Percentiles rank a stretch among this genome's conserved stretches.
Evolutionary conservation across 2,113 vertebrate species (phyloP).

Genomic region (Phrynosoma platyrhinos): DNA sequence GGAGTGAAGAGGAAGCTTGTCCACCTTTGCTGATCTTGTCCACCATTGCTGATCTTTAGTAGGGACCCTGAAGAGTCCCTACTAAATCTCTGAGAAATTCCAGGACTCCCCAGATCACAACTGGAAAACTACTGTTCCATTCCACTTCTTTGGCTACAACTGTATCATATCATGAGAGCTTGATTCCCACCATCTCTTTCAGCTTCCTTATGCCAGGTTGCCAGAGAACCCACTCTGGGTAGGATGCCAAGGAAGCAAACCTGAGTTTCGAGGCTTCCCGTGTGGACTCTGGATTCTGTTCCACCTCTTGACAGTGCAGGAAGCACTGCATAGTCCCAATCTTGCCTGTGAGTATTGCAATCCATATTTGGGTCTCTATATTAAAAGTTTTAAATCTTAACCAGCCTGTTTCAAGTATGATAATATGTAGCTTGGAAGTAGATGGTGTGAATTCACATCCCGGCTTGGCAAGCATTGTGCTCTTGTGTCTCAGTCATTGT

Average conservation of each 20-base stretch:
- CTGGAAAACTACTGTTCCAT: background rate
- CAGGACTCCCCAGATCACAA: background rate
- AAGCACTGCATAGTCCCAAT: conserved; percentile 50
- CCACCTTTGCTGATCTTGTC: background rate
- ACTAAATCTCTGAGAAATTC: background rate
- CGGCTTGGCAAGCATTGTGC: background rate
- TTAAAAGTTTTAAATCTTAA: background rate
- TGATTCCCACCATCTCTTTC: background rate
- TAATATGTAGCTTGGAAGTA: background rate
- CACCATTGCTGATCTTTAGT: background rate
- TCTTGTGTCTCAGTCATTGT: background rate
- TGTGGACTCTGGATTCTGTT: conserved; percentile 93
- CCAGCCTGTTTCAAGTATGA: background rate
- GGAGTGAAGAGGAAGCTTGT: background rate
- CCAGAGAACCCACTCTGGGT: conserved; percentile 84
- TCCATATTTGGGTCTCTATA: background rate
- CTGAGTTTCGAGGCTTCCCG: conserved; percentile 86
- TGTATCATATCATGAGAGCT: no score
- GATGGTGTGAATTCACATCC: background rate
- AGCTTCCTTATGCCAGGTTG: conserved; percentile 63
- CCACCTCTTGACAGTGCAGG: conserved; percentile 89
- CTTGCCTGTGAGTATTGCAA: conserved; percentile 58
- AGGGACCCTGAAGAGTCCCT: background rate
- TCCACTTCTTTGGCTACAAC: background rate
- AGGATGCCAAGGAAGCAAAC: conserved; percentile 88